Conservation (phyloP, 1,140 invertebrate genomes). For the Heliconius nattereri region DNA sequence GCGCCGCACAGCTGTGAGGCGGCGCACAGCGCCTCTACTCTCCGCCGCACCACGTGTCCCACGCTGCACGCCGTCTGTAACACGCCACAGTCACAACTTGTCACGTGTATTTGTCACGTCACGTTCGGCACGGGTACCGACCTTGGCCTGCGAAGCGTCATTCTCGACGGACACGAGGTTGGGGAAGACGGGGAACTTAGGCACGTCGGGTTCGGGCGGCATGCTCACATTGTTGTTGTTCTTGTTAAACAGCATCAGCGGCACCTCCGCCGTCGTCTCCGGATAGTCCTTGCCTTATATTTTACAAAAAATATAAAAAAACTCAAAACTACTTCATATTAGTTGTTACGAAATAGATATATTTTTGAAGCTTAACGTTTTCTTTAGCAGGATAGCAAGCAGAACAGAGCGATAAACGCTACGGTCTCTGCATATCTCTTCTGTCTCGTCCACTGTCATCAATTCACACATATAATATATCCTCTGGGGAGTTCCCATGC, state of each 20-base stretch:
- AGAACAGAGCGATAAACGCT: too few relatives aligned
- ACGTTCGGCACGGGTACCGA: constrained; percentile 48
- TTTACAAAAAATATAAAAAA: too few relatives aligned
- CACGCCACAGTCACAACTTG: not conserved
- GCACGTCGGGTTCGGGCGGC: constrained; percentile 84
- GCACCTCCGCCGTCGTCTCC: constrained; percentile 85
- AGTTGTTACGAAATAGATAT: too few relatives aligned
- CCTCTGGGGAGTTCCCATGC: too few relatives aligned
- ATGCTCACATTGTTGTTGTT: constrained; percentile 92
- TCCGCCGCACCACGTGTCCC: constrained; percentile 90
- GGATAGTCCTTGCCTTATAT: constrained; percentile 86
- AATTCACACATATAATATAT: too few relatives aligned
- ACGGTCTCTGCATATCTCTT: too few relatives aligned
- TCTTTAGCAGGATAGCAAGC: too few relatives aligned
- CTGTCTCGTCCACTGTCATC: too few relatives aligned
- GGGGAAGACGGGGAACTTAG: constrained; percentile 92
- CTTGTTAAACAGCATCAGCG: constrained; percentile 91
- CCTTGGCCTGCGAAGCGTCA: constrained; percentile 93
- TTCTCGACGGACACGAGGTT: constrained; percentile 91
- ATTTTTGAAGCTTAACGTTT: too few relatives aligned
- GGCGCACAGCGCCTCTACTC: constrained; percentile 84
- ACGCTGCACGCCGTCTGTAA: constrained; percentile 88
- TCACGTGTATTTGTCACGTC: not conserved
- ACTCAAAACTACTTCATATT: too few relatives aligned
- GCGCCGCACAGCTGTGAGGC: constrained; percentile 65